These are phyloP conservation scores for Antrozous pallidus DNA, from an alignment of 2,797 vertebrate species.

Conservation along the genomic window DNA sequence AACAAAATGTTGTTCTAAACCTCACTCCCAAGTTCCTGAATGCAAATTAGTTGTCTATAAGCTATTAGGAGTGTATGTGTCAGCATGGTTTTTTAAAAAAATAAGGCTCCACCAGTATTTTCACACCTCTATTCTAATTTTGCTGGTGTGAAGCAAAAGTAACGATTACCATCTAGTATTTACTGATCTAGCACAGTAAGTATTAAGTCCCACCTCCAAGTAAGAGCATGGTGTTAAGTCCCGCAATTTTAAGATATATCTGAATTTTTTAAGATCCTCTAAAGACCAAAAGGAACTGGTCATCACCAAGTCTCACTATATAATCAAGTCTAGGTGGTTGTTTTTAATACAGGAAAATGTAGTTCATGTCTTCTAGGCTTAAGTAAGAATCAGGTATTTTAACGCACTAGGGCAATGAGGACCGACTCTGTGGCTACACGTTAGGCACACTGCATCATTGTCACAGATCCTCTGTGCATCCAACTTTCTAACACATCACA, in stretches of 20 bases:
- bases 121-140: background rate
- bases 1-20: constrained; percentile 36
- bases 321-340: background rate
- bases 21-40: background rate
- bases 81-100: background rate
- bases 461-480: background rate
- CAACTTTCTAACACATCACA: background rate
- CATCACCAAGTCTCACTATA: background rate
- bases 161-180: background rate
- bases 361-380: constrained; percentile 27
- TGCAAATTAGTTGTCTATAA: background rate
- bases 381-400: constrained; percentile 10
- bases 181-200: background rate
- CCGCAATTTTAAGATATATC: background rate
- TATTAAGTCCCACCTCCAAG: background rate
- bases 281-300: background rate
- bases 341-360: constrained; percentile 37
- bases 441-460: background rate
- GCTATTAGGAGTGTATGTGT: background rate
- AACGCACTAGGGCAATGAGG: background rate
- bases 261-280: background rate
- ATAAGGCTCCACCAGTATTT: constrained; percentile 3
- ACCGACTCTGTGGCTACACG: background rate
- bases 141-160: background rate
- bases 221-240: background rate